These are phyloP conservation scores for Tyrannus savana DNA, from an alignment of 2,113 vertebrate species.

Conservation along the genomic window DNA sequence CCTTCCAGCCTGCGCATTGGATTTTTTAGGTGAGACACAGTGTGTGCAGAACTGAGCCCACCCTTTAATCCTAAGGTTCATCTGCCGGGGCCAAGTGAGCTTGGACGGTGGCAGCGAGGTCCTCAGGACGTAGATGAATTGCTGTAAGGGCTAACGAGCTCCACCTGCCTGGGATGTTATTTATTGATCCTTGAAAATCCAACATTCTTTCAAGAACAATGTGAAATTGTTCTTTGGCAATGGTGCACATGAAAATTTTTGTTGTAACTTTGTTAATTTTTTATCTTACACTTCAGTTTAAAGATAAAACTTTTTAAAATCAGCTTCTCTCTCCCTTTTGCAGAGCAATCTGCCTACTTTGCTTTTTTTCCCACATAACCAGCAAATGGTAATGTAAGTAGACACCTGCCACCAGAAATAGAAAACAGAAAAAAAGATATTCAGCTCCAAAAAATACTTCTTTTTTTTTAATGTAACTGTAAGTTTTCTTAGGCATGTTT, in stretches of 20 bases:
- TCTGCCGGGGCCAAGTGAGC: too few relatives aligned
- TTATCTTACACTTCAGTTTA: neutral
- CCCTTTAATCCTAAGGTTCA: too few relatives aligned
- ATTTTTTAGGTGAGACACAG: too few relatives aligned
- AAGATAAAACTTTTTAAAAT: neutral
- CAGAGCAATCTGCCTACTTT: neutral
- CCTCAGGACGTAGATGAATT: too few relatives aligned
- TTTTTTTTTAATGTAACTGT: neutral
- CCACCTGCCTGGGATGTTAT: neutral
- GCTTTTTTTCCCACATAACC: neutral
- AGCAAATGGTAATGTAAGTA: neutral
- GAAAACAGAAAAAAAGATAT: neutral
- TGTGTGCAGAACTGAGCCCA: too few relatives aligned
- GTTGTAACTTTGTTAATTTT: neutral
- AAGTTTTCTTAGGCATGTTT: neutral
- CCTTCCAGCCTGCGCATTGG: too few relatives aligned
- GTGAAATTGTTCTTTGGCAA: neutral
- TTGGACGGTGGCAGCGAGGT: too few relatives aligned
- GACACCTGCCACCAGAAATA: neutral
- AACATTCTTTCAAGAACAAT: neutral
- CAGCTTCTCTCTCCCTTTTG: neutral
- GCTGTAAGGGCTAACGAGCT: too few relatives aligned
- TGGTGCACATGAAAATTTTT: neutral
- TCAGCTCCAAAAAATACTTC: neutral
- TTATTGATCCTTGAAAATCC: neutral